phyloP scores from a whole-genome alignment of 2,888 invertebrate genomes.

The Sarcophaga variegata region DNA sequence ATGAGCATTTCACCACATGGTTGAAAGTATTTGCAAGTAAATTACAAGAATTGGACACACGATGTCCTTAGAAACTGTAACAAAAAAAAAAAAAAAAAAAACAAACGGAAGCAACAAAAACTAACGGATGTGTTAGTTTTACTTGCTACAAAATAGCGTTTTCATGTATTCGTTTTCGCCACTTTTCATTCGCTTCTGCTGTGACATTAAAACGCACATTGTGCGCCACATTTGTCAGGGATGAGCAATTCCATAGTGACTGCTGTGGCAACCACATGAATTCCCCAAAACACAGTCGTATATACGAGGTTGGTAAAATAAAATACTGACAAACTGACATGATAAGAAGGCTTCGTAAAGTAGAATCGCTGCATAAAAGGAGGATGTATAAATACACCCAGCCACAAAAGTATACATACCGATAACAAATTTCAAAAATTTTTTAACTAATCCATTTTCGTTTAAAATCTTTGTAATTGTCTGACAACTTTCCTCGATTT shows the following conservation, averaged over 20 bases:
- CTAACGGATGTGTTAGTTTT: slow-evolving; percentile 63
- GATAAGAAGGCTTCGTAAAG: too few relatives aligned
- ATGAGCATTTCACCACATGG: slow-evolving; percentile 12
- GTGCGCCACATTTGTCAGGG: background rate
- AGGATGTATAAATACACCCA: too few relatives aligned
- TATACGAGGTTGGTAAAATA: background rate
- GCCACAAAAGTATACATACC: too few relatives aligned
- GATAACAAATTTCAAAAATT: too few relatives aligned
- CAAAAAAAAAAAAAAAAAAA: slow-evolving; percentile 23
- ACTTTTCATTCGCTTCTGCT: background rate
- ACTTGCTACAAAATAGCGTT: slow-evolving; percentile 42
- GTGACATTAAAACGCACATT: slow-evolving; percentile 31
- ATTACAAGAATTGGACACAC: slow-evolving; percentile 29
- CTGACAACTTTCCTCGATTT: too few relatives aligned
- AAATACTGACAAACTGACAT: too few relatives aligned
- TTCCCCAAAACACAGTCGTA: background rate
- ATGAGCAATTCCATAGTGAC: background rate
- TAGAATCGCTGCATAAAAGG: too few relatives aligned
- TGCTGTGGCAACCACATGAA: slow-evolving; percentile 1
- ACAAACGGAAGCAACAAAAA: too few relatives aligned
- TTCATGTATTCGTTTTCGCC: slow-evolving; percentile 4
- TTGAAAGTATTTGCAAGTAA: background rate
- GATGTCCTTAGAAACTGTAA: slow-evolving; percentile 7
- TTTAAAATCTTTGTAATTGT: too few relatives aligned
- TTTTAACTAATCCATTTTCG: too few relatives aligned